phyloP scores from a whole-genome alignment of 2,888 invertebrate species.

The Micropterix aruncella region DNA sequence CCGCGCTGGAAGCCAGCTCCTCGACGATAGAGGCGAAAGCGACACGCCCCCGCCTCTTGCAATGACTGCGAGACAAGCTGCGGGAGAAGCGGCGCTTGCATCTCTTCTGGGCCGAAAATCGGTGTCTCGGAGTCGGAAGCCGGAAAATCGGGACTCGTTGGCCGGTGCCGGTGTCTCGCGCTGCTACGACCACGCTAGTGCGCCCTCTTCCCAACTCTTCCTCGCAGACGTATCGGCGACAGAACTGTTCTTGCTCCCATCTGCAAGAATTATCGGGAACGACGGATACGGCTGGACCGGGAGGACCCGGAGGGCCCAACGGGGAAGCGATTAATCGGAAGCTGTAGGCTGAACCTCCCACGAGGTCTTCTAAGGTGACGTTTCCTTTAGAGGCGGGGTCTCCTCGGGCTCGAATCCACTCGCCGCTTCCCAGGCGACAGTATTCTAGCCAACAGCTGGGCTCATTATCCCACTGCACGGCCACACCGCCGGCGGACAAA shows the following conservation, averaged over 20 bases:
- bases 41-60: no score
- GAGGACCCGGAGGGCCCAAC: constrained; percentile 45
- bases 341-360: constrained; percentile 52
- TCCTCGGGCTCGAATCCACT: constrained; percentile 38
- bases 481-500: constrained; percentile 39
- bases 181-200: constrained; percentile 56
- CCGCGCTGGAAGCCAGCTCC: no score
- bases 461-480: constrained; percentile 40
- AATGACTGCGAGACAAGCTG: no score
- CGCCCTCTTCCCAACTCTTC: constrained; percentile 61
- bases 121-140: no score
- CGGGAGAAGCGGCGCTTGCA: no score
- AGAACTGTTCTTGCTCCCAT: constrained; percentile 56
- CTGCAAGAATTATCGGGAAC: constrained; percentile 46
- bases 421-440: constrained; percentile 42
- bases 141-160: no score
- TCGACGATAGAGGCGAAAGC: no score
- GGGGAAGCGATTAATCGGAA: constrained; percentile 49
- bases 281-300: constrained; percentile 45
- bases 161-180: constrained; percentile 60
- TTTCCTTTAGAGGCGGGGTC: constrained; percentile 28
- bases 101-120: no score
- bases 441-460: constrained; percentile 31
- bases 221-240: constrained; percentile 38
- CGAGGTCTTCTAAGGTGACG: constrained; percentile 38